Evolutionary conservation across 1,140 invertebrate species (phyloP).

Genomic region (Melanaphis sacchari): DNA sequence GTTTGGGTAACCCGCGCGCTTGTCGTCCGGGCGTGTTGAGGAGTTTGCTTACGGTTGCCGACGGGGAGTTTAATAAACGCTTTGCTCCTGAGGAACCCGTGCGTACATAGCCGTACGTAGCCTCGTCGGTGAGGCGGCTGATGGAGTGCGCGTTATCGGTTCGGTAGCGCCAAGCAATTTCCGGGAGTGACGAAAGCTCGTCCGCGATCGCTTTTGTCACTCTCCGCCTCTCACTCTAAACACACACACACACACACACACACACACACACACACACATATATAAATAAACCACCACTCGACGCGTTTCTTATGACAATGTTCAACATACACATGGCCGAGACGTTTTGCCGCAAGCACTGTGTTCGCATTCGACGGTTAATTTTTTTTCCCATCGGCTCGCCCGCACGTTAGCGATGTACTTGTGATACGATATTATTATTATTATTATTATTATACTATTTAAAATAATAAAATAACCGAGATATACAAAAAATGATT

Average conservation of each 20-base stretch:
- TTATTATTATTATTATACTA: no score
- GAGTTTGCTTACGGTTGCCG: neutral
- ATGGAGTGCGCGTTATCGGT: constrained; percentile 31
- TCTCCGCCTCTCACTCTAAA: no score
- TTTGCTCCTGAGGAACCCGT: constrained; percentile 5
- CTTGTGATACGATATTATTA: neutral
- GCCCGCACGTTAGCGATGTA: neutral
- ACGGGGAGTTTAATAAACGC: constrained; percentile 47
- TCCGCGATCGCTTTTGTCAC: constrained; percentile 24
- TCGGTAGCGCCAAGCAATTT: constrained; percentile 51
- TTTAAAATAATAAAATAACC: no score
- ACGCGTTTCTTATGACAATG: no score
- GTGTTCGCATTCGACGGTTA: neutral
- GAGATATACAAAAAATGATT: no score
- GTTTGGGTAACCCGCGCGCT: constrained; percentile 21
- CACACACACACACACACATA: neutral
- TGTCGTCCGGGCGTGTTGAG: neutral
- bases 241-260: neutral
- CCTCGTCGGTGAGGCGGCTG: neutral
- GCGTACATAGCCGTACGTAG: neutral
- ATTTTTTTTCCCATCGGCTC: neutral
- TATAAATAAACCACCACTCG: neutral
- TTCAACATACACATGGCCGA: neutral
- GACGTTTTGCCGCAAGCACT: neutral
- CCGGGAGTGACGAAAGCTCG: constrained; percentile 46